Evolutionary conservation across 2,797 vertebrate genomes (phyloP).

Genomic region (Chaunax sp.): DNA sequence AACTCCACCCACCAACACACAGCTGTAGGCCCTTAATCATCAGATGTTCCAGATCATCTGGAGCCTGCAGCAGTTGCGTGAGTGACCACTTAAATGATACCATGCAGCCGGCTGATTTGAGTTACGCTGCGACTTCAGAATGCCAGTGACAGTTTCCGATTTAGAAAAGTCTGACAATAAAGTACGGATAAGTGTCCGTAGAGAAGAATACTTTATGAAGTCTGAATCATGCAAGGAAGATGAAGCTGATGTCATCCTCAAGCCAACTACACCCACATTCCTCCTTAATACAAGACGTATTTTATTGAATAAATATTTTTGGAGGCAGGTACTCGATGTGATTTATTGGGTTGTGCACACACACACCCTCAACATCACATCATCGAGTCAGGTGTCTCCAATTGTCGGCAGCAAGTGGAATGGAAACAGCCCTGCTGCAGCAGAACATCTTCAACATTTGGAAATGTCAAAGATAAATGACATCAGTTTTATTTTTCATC

Average conservation of each 20-base stretch:
- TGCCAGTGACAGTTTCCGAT: not conserved
- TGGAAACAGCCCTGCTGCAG: not conserved
- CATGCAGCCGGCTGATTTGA: not conserved
- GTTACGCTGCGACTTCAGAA: not conserved
- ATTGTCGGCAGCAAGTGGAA: not conserved
- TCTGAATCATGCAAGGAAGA: not conserved
- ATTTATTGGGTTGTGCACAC: conserved; percentile 8
- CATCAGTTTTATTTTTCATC: not conserved
- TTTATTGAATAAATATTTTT: conserved; percentile 21
- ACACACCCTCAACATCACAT: not conserved
- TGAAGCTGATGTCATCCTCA: conserved; percentile 18
- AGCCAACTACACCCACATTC: conserved; percentile 32
- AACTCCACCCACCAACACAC: conserved; percentile 23
- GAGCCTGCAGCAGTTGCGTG: not conserved
- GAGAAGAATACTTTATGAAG: not conserved
- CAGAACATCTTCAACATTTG: not conserved
- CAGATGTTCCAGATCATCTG: conserved; percentile 19
- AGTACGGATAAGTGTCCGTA: not conserved
- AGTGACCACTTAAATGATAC: conserved; percentile 4
- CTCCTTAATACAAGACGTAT: conserved; percentile 20
- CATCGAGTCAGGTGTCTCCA: conserved; percentile 1
- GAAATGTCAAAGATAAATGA: not conserved
- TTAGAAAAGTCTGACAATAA: no score
- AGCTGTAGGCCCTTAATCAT: conserved; percentile 40
- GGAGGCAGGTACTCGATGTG: not conserved